phyloP scores from a whole-genome alignment of 2,888 invertebrate species.

The Tricholauxania praeusta region DNA sequence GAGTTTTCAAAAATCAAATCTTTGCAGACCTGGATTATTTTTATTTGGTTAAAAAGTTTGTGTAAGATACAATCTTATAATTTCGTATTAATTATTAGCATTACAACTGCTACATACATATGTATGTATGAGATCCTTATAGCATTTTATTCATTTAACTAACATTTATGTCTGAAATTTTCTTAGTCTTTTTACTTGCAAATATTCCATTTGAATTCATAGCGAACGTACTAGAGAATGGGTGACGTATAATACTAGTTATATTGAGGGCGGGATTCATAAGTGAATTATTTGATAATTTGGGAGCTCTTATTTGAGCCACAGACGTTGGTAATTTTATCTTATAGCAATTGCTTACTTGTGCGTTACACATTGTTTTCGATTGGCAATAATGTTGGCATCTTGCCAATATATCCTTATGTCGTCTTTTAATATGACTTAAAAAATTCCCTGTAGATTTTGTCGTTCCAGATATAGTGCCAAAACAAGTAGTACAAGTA shows the following conservation, averaged over 20 bases:
- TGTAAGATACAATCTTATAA: no score
- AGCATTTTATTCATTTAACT: no score
- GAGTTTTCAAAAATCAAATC: no score
- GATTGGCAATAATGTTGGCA: slow-evolving; percentile 61
- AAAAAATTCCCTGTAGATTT: slow-evolving; percentile 63
- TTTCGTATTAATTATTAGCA: no score
- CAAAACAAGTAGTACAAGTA: slow-evolving; percentile 61
- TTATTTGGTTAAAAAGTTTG: no score
- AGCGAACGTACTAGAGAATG: slow-evolving; percentile 11
- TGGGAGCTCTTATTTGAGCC: slow-evolving; percentile 9
- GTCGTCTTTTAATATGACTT: slow-evolving; percentile 61
- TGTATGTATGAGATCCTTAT: no score
- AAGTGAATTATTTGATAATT: slow-evolving; percentile 15
- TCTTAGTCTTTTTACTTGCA: slow-evolving; percentile 8
- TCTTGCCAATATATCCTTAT: slow-evolving; percentile 56
- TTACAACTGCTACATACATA: no score
- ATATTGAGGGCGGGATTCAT: not conserved
- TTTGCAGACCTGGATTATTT: no score
- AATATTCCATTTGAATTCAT: slow-evolving; percentile 25
- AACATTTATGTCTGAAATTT: no score
- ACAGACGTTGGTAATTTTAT: slow-evolving; percentile 2
- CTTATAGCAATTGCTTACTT: slow-evolving; percentile 4
- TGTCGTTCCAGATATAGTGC: slow-evolving; percentile 61
- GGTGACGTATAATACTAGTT: not conserved
- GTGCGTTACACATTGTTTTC: slow-evolving; percentile 41